Evolutionary conservation across 2,888 invertebrate genomes (phyloP), one percentile per base, ranked within the genome.

Genomic region (Orchestes rusci): DNA sequence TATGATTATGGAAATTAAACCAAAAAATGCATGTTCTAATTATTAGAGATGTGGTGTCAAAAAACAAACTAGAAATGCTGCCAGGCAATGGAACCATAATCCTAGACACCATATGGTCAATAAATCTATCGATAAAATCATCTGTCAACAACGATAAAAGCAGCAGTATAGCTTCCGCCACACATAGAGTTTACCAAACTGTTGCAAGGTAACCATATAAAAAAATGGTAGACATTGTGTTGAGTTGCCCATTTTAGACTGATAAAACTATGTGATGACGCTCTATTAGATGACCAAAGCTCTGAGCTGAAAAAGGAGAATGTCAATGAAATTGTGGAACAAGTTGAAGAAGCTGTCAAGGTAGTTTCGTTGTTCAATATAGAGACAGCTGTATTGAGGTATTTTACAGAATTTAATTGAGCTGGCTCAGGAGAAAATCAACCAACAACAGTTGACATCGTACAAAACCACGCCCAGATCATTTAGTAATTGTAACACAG

Each of bases 11-110:
- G 10, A n/a, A n/a, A n/a, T n/a, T n/a, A n/a, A n/a, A n/a, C n/a
- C n/a, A n/a, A n/a, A n/a, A n/a, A n/a, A n/a, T n/a, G n/a, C n/a
- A n/a, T n/a, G n/a, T n/a, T n/a, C n/a, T n/a, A n/a, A 12, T 32
- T 52, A 50, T 43, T 69, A 82, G 87, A 59, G 93, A 93, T 73
- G 93, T 93, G 50, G 89, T 94, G 56, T 80, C 84, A 49, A 92
- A 91, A 71, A 82, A 89, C 68, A 93, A 88, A 69, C 73, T 91
- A 61, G 91, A 93, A 73, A 90, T 94, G 79, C 73, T 95, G 58
- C 90, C 93, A 2, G 93, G 91, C 52, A 91, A 93, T 69, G 92
- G 92, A 51, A 92, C 92, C 37, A 85, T 94, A 60, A 88, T 94
- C 52, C 76, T 95, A 65, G 94, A 95, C 69, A 89, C 87, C 43